Evolutionary conservation across 2,888 invertebrate genomes (phyloP), one percentile per base, ranked within the genome.

Genomic region (Zele albiditarsus): DNA sequence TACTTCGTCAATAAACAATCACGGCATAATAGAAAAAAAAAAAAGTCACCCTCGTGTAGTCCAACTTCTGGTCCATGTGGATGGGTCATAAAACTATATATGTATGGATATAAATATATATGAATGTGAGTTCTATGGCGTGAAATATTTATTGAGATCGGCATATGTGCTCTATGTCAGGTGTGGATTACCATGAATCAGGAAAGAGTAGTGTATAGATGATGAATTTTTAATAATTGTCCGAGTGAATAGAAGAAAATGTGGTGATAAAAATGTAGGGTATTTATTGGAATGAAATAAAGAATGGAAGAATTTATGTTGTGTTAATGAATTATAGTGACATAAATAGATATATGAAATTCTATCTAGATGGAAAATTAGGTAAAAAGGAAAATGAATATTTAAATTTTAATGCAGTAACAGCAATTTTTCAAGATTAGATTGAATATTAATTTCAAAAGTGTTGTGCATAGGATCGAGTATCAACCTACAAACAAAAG

Each of bases 1-100:
- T 87, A 86, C 86, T 88, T 88, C 88, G 88, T 88, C 88, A 89
- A 89, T 89, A 89, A 89, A 89, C 87, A 89, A 89, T 89, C 88
- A 87, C 86, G 82, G 83, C 81, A 82, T 88, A 86, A 88, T 88
- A 88, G 87, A 87, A 86, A 87, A 84, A 87, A 86, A 87, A 84
- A 74, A 73, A 67, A 76, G 73, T 79, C 68, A 66, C 74, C 58
- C 74, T 62, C 46, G 53, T 42, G 33, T 70, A 63, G 74, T 73
- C 33, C 67, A 68, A 73, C 46, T 53, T 66, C 62, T 73, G 66
- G 66, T 74, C 57, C 31, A 42, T 57, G 60, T 23, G 33, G 20
- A 23, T 75, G 70, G 49, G 38, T 60, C 25, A 62, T 67, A 60
- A 53, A 53, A 42, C 28, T 58, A n/a, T 58, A 14, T 58, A 58